Conservation (phyloP, 2,113 vertebrate genomes). For the Burhinus bistriatus region DNA sequence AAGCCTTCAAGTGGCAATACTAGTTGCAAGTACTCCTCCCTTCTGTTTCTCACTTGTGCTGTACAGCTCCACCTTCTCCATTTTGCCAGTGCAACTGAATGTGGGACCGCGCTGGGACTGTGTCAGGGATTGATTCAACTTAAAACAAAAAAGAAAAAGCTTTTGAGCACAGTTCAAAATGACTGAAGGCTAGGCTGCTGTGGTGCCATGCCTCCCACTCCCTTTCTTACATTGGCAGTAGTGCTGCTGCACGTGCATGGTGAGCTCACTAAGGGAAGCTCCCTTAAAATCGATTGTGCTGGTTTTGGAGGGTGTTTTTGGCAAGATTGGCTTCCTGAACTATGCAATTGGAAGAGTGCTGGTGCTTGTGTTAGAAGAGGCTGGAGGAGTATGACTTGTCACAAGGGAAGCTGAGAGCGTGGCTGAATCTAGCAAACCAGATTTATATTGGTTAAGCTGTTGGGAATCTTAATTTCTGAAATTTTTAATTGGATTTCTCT, state of each 20-base stretch:
- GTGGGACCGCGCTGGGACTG: background rate
- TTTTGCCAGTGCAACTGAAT: background rate
- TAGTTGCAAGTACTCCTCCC: background rate
- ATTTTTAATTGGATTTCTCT: background rate
- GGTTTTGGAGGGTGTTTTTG: background rate
- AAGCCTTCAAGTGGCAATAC: background rate
- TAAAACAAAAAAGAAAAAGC: background rate
- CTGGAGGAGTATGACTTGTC: background rate
- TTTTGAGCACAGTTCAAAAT: background rate
- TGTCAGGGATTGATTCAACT: background rate
- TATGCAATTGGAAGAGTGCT: accelerated
- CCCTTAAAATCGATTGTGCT: background rate
- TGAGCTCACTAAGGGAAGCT: background rate
- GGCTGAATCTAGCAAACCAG: background rate
- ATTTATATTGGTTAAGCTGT: background rate
- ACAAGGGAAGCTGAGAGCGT: background rate
- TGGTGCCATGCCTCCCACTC: background rate
- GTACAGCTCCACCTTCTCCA: background rate
- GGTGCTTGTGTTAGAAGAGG: background rate
- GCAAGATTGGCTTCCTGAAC: background rate
- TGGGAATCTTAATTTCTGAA: background rate
- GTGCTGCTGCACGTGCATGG: background rate
- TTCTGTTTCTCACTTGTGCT: background rate
- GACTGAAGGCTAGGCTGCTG: background rate
- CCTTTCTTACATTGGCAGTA: background rate